Evolutionary conservation across 2,113 vertebrate species (phyloP), one percentile per base, ranked within the genome.

Genomic region (Callipepla californica): DNA sequence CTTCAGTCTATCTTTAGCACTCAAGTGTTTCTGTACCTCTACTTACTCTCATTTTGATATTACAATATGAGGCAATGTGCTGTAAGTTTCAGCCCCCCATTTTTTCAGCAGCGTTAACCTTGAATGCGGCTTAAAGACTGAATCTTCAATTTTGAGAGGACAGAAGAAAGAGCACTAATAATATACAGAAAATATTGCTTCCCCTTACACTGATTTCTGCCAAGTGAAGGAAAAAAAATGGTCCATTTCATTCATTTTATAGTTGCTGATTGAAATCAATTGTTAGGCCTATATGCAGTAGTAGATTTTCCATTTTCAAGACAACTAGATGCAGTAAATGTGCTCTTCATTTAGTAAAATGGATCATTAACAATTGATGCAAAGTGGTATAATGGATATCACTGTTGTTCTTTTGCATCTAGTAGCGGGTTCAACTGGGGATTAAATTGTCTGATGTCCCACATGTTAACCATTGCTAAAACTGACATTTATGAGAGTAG

Each of bases 401-500:
- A 61, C 44, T 92, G 61, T 47, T 80, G 81, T 92, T 94, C 48
- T 85, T 96, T 62, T 40, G 73, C 80, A 92, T 93, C 90, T 74
- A 90, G 47, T 74, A 17, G 40, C 85, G 75, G 74, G 75, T 96
- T 95, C 78, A 93, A 21, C n/a, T 89, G 85, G 87, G 83, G 67
- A 97, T 94, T 97, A 93, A 96, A 97, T 92, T 94, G 70, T 81
- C 70, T 95, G 42, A 65, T 93, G 80, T 77, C 79, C 40, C 66
- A 85, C 66, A 91, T 34, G 92, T 88, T 92, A 96, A 89, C 95
- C 95, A 97, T 84, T 96, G 83, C 73, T 86, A 79, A 92, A 82
- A 68, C 50, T 96, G 90, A 92, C 53, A 95, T 97, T 96, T 97
- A 89, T 42, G 22, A 95, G 42, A 28, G 48, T 55, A 85, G 80